These are phyloP conservation scores for Ondatra zibethicus DNA, from an alignment of 2,113 vertebrate species.

Conservation along the genomic window DNA sequence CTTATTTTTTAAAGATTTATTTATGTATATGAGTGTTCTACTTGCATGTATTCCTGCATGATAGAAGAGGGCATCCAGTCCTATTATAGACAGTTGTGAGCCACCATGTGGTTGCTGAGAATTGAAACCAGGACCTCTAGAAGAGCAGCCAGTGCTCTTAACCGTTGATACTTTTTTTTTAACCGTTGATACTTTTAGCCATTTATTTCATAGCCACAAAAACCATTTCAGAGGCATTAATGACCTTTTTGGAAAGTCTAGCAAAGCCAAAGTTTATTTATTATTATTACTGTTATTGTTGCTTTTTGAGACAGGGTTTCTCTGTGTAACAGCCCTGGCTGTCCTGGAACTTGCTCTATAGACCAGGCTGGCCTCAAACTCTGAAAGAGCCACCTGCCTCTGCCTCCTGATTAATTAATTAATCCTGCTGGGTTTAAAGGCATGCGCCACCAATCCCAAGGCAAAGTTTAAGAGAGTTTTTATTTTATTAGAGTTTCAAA, in stretches of 20 bases:
- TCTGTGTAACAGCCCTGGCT: background rate
- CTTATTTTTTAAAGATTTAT: constrained; percentile 48
- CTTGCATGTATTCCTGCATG: too few relatives aligned
- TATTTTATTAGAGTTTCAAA: background rate
- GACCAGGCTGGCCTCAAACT: background rate
- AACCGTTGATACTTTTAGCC: constrained; percentile 73
- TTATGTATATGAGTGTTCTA: too few relatives aligned
- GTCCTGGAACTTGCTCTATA: background rate
- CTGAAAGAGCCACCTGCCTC: background rate
- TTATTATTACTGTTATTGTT: background rate
- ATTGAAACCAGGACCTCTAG: too few relatives aligned
- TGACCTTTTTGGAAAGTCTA: background rate
- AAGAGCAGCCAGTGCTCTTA: too few relatives aligned
- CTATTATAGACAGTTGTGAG: too few relatives aligned
- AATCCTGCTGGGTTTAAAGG: background rate
- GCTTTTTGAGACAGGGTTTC: background rate
- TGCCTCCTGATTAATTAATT: background rate
- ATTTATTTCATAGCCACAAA: constrained; percentile 87
- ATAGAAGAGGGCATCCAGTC: too few relatives aligned
- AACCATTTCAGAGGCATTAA: constrained; percentile 86
- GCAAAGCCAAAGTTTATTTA: background rate
- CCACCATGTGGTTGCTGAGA: too few relatives aligned
- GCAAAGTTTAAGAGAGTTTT: background rate
- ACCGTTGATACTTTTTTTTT: constrained; percentile 68
- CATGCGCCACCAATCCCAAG: background rate